A percentile compares a stretch with the other conserved stretches of the same genome.
phyloP scores from a whole-genome alignment of 2,113 vertebrate species.

The Thalassoma bifasciatum region DNA sequence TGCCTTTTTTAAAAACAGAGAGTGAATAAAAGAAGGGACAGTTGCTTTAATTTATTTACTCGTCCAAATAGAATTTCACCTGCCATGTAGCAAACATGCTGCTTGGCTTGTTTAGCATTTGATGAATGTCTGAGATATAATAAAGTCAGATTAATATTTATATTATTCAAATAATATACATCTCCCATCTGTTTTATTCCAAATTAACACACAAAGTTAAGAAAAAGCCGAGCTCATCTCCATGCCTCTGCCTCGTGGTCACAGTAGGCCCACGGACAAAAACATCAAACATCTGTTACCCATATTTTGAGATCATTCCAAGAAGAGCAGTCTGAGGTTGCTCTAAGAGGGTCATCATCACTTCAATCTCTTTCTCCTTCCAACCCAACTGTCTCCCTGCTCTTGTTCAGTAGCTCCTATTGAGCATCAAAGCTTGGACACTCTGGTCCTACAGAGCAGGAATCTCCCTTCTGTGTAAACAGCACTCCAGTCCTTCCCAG shows the following conservation, averaged over 20 bases:
- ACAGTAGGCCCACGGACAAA: constrained; percentile 57
- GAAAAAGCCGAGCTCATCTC: constrained; percentile 22
- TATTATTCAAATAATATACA: not conserved
- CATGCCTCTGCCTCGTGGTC: constrained; percentile 36
- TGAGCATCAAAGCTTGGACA: constrained; percentile 74
- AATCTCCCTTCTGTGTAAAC: constrained; percentile 74
- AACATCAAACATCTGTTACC: constrained; percentile 74
- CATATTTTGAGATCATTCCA: constrained; percentile 63
- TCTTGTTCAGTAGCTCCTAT: constrained; percentile 69
- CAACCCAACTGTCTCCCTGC: constrained; percentile 28
- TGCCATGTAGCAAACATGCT: constrained; percentile 2
- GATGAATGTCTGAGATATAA: not conserved
- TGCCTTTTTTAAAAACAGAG: not conserved
- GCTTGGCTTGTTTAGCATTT: not conserved
- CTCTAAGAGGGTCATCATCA: constrained; percentile 54
- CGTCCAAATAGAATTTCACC: constrained; percentile 14
- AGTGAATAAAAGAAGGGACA: not conserved
- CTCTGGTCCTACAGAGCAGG: constrained; percentile 72
- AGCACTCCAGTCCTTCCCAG: constrained; percentile 58
- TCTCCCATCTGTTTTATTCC: constrained; percentile 7
- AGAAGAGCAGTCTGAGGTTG: constrained; percentile 56
- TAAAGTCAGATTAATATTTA: not conserved
- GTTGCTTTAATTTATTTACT: not conserved
- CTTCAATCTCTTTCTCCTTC: constrained; percentile 49
- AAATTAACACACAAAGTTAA: constrained; percentile 18